These are phyloP conservation scores for Conomelus anceps DNA, from an alignment of 2,888 invertebrate species.

Conservation along the genomic window DNA sequence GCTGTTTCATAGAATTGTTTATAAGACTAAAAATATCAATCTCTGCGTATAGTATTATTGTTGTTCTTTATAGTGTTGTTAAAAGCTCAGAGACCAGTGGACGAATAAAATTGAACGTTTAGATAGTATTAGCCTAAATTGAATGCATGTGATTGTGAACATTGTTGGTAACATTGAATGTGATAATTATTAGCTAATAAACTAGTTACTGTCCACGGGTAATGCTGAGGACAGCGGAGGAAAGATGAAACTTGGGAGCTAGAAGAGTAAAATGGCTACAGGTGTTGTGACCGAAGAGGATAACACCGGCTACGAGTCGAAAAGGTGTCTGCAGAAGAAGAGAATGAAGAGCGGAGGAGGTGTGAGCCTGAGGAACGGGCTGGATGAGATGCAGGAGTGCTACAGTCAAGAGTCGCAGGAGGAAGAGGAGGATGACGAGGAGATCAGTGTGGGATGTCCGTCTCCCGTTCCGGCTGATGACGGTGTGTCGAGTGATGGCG, in stretches of 20 bases:
- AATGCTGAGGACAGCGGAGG: neutral
- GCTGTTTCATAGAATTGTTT: too few species aligned
- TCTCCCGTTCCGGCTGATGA: conserved; percentile 46
- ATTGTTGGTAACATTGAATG: neutral
- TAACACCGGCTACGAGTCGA: conserved; percentile 5
- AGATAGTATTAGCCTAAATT: too few species aligned
- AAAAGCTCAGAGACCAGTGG: too few species aligned
- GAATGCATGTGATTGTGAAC: neutral
- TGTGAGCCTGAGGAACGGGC: conserved; percentile 18
- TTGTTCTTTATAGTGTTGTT: too few species aligned
- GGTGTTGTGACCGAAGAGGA: conserved; percentile 22
- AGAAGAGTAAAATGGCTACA: conserved; percentile 21
- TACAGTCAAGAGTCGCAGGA: conserved; percentile 35
- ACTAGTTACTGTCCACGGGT: neutral
- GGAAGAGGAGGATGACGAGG: conserved; percentile 53
- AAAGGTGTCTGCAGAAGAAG: conserved; percentile 16
- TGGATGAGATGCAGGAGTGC: conserved; percentile 13
- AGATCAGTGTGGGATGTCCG: conserved; percentile 74
- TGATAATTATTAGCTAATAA: neutral
- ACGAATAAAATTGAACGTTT: too few species aligned
- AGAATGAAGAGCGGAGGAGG: conserved; percentile 22
- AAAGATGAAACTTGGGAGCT: neutral
- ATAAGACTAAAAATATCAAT: too few species aligned
- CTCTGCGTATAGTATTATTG: too few species aligned
- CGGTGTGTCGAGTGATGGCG: conserved; percentile 28